These are phyloP conservation scores for Noctua pronuba DNA, from an alignment of 2,888 invertebrate genomes.

Conservation along the genomic window DNA sequence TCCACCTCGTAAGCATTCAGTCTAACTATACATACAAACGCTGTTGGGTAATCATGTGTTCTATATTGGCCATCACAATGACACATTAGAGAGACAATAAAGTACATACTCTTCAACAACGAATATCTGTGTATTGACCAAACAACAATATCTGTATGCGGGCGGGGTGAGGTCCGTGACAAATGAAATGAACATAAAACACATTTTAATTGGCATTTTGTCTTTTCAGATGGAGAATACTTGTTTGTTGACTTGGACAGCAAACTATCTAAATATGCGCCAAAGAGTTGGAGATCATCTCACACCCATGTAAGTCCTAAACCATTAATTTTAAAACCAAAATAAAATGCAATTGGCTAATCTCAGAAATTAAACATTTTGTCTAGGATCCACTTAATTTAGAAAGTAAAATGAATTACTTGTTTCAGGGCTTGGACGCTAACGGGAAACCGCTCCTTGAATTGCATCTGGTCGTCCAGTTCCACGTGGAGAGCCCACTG, in stretches of 20 bases:
- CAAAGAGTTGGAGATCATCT: slow-evolving; percentile 98
- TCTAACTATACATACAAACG: slow-evolving; percentile 75
- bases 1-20: slow-evolving; percentile 73
- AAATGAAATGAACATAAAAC: background rate
- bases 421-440: slow-evolving; percentile 95
- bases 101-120: background rate
- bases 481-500: slow-evolving; percentile 97
- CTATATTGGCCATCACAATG: slow-evolving; percentile 74
- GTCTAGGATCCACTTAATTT: background rate
- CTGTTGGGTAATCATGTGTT: slow-evolving; percentile 76
- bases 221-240: slow-evolving; percentile 97
- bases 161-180: background rate
- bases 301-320: slow-evolving; percentile 95
- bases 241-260: slow-evolving; percentile 98
- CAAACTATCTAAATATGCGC: slow-evolving; percentile 98
- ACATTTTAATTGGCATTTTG: slow-evolving; percentile 50
- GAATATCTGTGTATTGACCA: background rate
- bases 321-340: background rate
- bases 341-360: background rate
- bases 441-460: slow-evolving; percentile 97
- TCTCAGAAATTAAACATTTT: background rate
- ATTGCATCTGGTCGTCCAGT: slow-evolving; percentile 97
- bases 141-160: background rate
- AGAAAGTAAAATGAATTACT: slow-evolving; percentile 40
- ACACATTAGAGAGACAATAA: slow-evolving; percentile 52